Evolutionary conservation across 2,888 invertebrate species (phyloP).

Genomic region (Helleia helle): DNA sequence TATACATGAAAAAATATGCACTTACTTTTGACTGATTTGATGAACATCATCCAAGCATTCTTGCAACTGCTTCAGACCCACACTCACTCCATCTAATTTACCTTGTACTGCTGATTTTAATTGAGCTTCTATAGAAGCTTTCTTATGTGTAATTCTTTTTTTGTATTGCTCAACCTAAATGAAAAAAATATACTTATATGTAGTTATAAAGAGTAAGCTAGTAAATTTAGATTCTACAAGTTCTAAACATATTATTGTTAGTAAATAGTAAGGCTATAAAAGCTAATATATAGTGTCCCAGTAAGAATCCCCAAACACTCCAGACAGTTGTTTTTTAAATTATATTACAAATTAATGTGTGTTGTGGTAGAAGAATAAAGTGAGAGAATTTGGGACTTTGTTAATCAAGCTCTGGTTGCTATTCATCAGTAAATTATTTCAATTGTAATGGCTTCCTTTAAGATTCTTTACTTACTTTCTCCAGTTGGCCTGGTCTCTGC

Average conservation of each 20-base stretch:
- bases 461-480: constrained; percentile 78
- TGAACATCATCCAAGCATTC: constrained; percentile 89
- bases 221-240: no score
- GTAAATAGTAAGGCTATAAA: no score
- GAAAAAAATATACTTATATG: neutral
- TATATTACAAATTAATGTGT: no score
- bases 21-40: constrained; percentile 67
- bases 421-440: no score
- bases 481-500: constrained; percentile 95
- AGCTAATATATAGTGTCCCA: no score
- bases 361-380: no score
- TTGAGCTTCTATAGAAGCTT: constrained; percentile 94
- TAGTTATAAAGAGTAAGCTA: neutral
- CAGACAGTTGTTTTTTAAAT: no score
- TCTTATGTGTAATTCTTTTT: constrained; percentile 81
- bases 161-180: constrained; percentile 83
- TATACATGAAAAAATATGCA: no score
- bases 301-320: no score
- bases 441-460: neutral
- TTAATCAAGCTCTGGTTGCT: no score
- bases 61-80: constrained; percentile 92
- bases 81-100: constrained; percentile 96
- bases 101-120: constrained; percentile 99
- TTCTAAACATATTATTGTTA: no score
- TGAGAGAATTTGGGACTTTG: no score